phyloP scores from a whole-genome alignment of 2,888 invertebrate species.

The Baronia brevicornis region DNA sequence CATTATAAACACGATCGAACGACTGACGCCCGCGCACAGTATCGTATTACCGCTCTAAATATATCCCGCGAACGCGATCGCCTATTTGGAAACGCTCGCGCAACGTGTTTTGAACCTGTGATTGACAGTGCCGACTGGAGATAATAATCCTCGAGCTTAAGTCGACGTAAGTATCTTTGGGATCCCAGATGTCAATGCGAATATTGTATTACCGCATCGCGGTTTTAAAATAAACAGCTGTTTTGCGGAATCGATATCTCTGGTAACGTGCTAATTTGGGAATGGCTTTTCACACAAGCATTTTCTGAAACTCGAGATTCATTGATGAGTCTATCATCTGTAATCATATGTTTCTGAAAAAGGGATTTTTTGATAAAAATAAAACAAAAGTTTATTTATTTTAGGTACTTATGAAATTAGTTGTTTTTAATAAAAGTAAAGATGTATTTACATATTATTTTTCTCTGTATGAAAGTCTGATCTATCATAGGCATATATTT shows the following conservation, averaged over 20 bases:
- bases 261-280: slow-evolving; percentile 63
- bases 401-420: too few relatives aligned
- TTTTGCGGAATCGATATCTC: slow-evolving; percentile 58
- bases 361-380: too few relatives aligned
- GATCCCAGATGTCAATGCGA: slow-evolving; percentile 24
- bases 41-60: slow-evolving; percentile 74
- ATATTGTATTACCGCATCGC: slow-evolving; percentile 49
- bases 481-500: too few relatives aligned
- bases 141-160: slow-evolving; percentile 40
- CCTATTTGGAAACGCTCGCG: slow-evolving; percentile 71
- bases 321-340: not conserved
- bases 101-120: slow-evolving; percentile 73
- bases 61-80: slow-evolving; percentile 70
- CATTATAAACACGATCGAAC: slow-evolving; percentile 53
- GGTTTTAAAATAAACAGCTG: slow-evolving; percentile 69
- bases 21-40: slow-evolving; percentile 64
- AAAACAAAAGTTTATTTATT: too few relatives aligned
- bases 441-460: too few relatives aligned
- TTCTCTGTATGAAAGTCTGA: too few relatives aligned
- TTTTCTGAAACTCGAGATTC: slow-evolving; percentile 47
- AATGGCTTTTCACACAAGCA: slow-evolving; percentile 35
- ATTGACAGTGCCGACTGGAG: slow-evolving; percentile 73
- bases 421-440: too few relatives aligned
- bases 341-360: too few relatives aligned
- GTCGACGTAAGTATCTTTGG: slow-evolving; percentile 55